Evolutionary conservation across 2,797 vertebrate species (phyloP), one percentile per base, ranked within the genome.

Genomic region (Galago senegalensis): DNA sequence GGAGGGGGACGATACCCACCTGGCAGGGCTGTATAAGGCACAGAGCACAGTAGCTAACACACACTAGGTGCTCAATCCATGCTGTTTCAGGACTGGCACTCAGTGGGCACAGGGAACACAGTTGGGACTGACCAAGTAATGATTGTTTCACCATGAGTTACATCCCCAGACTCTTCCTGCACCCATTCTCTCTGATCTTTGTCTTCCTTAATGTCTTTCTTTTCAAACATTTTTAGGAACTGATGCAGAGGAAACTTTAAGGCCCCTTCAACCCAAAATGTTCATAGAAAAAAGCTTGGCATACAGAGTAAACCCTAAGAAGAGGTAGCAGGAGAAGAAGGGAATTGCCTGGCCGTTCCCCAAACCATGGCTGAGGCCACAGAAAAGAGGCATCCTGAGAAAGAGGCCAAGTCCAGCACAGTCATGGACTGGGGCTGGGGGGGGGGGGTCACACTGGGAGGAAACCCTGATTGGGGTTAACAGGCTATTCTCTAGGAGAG

Each of bases 221-320:
- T 21, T 84, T 34, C 58, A 77, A 21, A 29, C 37, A n/a, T 29
- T 79, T 86, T 69, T 56, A 67, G 25, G 53, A 37, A 53, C 18
- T 40, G 49, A 31, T 29, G 1, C 60, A 67, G 29, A 83, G 49
- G 53, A 72, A 76, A 61, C n/a, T 2, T 53, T 21, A 56, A 16
- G 25, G 16, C 17, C 21, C 40, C 67, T 72, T 94, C 72, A 84
- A 40, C 49, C 40, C 56, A 80, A 69, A 97, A 27, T 4, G 43
- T 79, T 90, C 56, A 70, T 87, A 60, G 34, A 87, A 85, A 17
- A 88, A 82, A 90, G 17, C 9, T 16, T 31, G 87, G 43, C 3
- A 1, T 58, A 21, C 3, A 76, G 11, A 20, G 10, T 37, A 34
- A 75, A 70, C 58, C 31, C 56, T 58, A 56, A 91, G 60, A 37